phyloP scores from a whole-genome alignment of 2,113 vertebrate genomes.

The Gallinago jamesoni region DNA sequence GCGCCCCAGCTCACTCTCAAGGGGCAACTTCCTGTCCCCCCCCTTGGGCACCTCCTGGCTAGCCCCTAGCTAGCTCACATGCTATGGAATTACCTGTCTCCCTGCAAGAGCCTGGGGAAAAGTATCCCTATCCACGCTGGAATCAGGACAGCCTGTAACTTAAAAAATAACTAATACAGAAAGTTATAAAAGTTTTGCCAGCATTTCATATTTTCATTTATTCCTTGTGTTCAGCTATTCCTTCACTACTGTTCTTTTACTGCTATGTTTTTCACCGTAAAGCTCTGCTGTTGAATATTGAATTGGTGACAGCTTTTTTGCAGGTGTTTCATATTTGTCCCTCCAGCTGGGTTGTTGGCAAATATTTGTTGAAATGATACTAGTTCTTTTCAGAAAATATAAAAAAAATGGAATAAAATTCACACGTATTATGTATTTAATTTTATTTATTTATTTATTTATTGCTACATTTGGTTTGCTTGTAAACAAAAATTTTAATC shows the following conservation, averaged over 20 bases:
- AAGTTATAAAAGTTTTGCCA: not conserved
- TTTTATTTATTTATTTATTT: not conserved
- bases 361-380: not conserved
- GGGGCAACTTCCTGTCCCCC: no score
- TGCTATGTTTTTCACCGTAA: not conserved
- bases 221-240: not conserved
- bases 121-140: no score
- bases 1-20: no score
- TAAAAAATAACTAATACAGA: not conserved
- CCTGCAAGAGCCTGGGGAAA: no score
- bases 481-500: not conserved
- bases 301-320: not conserved
- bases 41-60: no score
- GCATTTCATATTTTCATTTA: not conserved
- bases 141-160: not conserved
- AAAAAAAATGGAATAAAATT: not conserved
- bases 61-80: no score
- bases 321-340: not conserved
- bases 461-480: not conserved
- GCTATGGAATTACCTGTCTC: no score
- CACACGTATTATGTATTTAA: not conserved
- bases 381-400: not conserved
- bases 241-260: not conserved
- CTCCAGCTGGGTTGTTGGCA: not conserved
- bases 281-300: not conserved